Evolutionary conservation across 2,113 vertebrate genomes (phyloP), one percentile per base, ranked within the genome.

Genomic region (Tachycineta bicolor): DNA sequence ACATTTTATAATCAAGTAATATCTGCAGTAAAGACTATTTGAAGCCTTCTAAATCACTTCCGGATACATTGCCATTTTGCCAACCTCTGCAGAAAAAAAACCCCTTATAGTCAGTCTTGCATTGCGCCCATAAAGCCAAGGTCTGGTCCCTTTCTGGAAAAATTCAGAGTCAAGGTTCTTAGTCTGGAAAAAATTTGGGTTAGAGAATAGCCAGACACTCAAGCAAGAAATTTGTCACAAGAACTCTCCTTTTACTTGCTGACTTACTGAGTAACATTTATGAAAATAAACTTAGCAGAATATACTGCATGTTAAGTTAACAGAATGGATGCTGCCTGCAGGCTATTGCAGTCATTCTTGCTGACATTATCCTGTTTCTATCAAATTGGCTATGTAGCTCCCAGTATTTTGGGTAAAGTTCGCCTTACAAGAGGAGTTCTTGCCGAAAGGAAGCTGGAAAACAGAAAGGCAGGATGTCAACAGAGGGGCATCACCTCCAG

Each of bases 321-420:
- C 77, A 92, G 87, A 75, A 69, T 56, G 67, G 78, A 93, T 96
- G 93, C 73, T 96, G 89, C 91, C 96, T 94, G 76, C 86, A 60
- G 93, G 95, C 93, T 81, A 56, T 68, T 91, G 83, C 87, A 94
- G 89, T 96, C 74, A 65, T 82, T 96, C 87, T 79, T 91, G 70
- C 89, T 96, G 94, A 96, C 89, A 94, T 95, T 93, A 96, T 71
- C 83, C 89, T 87, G 63, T 89, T 94, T 87, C 91, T 89, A 41
- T 95, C 84, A 93, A 84, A 85, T 34, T 82, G 74, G 23, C 70
- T 85, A 0, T 87, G 70, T 79, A 91, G 89, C 89, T 92, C 84
- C 77, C 82, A 87, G 94, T 87, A 25, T 46, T 93, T 39, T 73
- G 62, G 60, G 68, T 29, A 46, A 41, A 44, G 50, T 56, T 97